phyloP scores from a whole-genome alignment of 1,140 invertebrate species.

The Aphelenchoides fujianensis region DNA sequence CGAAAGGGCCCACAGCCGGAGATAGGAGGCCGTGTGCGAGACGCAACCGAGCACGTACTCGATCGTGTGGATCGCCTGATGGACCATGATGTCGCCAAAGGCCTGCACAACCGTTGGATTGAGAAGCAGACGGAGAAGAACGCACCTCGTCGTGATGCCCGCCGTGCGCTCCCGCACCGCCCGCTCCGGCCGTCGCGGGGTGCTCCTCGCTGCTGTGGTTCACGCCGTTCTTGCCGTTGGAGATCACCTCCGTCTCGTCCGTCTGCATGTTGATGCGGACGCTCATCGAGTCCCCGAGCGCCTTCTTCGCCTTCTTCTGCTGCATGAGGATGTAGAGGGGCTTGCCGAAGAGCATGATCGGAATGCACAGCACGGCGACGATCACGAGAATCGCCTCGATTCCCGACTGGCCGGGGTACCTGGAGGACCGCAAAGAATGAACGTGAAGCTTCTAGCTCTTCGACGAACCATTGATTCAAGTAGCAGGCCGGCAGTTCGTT shows the following conservation, averaged over 20 bases:
- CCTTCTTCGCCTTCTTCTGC: conserved; percentile 57
- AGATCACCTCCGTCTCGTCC: conserved; percentile 59
- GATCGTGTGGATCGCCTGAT: conserved; percentile 90
- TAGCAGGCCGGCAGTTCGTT: conserved; percentile 48
- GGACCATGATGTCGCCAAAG: conserved; percentile 82
- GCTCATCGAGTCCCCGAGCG: conserved; percentile 58
- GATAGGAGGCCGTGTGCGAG: conserved; percentile 91
- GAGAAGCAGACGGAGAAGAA: too few species aligned
- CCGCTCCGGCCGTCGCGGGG: conserved; percentile 91
- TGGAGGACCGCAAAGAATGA: not conserved
- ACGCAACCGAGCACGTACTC: conserved; percentile 93
- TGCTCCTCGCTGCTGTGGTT: conserved; percentile 30
- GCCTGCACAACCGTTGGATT: conserved; percentile 67
- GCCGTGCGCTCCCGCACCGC: conserved; percentile 84
- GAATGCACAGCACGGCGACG: conserved; percentile 78
- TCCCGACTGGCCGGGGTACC: conserved; percentile 67
- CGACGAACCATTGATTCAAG: conserved; percentile 60
- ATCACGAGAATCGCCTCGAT: conserved; percentile 75
- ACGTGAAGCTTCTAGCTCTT: conserved; percentile 24
- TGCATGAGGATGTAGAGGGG: conserved; percentile 67
- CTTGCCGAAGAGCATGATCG: conserved; percentile 86
- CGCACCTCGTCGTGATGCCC: conserved; percentile 88
- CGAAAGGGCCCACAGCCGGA: conserved; percentile 90
- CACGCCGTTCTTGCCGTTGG: conserved; percentile 44
- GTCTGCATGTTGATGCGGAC: conserved; percentile 60